Percentiles rank a stretch among this genome's conserved stretches.
phyloP scores from a whole-genome alignment of 1,140 invertebrate genomes.

The Meloidogyne floridensis region DNA sequence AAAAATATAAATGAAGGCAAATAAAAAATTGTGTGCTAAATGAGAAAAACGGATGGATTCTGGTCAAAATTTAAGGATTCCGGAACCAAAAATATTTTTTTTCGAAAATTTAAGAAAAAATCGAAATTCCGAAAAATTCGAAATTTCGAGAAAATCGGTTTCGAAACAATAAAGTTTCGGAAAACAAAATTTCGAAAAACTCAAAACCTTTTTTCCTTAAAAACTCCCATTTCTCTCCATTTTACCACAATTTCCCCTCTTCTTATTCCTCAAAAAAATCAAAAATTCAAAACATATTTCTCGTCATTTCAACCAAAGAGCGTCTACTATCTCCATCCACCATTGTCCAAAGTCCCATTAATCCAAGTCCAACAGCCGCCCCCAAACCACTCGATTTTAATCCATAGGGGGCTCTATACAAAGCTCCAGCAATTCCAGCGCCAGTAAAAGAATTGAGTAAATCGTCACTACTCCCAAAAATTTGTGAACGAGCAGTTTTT shows the following conservation, averaged over 20 bases:
- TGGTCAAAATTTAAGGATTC: too few relatives aligned
- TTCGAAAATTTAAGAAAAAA: too few relatives aligned
- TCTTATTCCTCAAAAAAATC: neutral
- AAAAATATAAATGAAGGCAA: too few relatives aligned
- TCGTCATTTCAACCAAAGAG: constrained; percentile 46
- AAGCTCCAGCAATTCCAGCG: constrained; percentile 46
- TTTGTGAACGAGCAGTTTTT: constrained; percentile 30
- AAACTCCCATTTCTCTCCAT: neutral
- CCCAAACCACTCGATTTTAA: constrained; percentile 37
- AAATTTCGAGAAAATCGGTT: too few relatives aligned
- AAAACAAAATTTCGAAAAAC: neutral
- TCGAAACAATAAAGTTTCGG: too few relatives aligned
- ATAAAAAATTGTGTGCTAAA: too few relatives aligned
- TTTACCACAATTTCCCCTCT: neutral
- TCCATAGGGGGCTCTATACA: constrained; percentile 49
- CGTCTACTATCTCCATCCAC: constrained; percentile 45
- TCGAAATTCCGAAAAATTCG: too few relatives aligned
- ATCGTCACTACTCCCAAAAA: constrained; percentile 35
- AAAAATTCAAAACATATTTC: constrained; percentile 9
- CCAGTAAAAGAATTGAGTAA: constrained; percentile 15
- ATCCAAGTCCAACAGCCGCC: constrained; percentile 39
- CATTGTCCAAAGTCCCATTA: constrained; percentile 43
- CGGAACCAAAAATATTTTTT: too few relatives aligned
- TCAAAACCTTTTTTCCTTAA: neutral
- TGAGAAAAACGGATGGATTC: too few relatives aligned